These are phyloP conservation scores for Psephotus haematonotus DNA, from an alignment of 2,113 vertebrate genomes.

Conservation along the genomic window DNA sequence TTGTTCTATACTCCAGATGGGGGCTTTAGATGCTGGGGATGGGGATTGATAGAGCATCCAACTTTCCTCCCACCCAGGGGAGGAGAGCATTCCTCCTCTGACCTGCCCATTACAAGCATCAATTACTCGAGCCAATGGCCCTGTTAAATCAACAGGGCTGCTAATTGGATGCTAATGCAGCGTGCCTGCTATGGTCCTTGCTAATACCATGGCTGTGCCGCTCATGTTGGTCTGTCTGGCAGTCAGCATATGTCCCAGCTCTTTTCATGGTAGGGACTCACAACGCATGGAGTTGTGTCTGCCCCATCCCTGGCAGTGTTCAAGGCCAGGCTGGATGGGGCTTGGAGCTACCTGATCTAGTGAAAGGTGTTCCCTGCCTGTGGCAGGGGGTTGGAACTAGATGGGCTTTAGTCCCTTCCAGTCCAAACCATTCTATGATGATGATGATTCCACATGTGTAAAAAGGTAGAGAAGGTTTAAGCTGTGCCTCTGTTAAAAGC, in stretches of 20 bases:
- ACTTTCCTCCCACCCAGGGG: neutral
- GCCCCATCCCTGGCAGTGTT: neutral
- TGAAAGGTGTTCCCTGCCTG: neutral
- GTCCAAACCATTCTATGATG: neutral
- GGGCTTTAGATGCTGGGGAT: neutral
- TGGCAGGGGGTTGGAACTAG: neutral
- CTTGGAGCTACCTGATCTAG: neutral
- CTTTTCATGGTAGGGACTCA: neutral
- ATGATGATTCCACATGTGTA: neutral
- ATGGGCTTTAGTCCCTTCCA: neutral
- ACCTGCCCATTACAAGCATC: neutral
- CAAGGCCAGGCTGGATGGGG: neutral
- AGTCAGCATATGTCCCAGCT: neutral
- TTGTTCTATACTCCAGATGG: neutral
- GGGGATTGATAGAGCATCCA: neutral
- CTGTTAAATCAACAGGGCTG: neutral
- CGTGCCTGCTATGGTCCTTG: neutral
- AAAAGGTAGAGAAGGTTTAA: neutral
- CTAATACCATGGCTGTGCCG: fast-evolving
- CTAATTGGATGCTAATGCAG: neutral
- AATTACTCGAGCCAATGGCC: neutral
- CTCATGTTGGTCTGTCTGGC: fast-evolving
- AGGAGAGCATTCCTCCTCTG: neutral
- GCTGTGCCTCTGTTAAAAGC: neutral
- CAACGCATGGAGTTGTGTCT: neutral